Evolutionary conservation across 1,140 invertebrate species (phyloP).

Genomic region (Colletes latitarsis): DNA sequence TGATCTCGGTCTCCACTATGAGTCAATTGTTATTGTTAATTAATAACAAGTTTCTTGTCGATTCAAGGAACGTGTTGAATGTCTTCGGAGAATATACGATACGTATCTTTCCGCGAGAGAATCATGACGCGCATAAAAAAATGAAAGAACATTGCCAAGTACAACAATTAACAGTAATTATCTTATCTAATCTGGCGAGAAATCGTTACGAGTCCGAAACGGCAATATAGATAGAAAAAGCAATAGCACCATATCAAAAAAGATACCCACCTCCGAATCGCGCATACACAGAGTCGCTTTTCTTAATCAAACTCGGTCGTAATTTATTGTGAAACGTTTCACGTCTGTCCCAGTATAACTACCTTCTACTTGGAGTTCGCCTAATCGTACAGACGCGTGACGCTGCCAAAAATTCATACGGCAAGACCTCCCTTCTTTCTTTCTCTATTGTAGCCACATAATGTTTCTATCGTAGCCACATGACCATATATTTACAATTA

Average conservation of each 20-base stretch:
- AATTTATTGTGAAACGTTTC: neutral
- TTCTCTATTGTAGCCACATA: neutral
- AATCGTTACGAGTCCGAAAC: slow-evolving; percentile 15
- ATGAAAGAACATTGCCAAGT: neutral
- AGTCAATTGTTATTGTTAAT: too few relatives aligned
- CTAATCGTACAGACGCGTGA: too few relatives aligned
- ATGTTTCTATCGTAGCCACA: neutral
- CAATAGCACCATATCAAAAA: slow-evolving; percentile 8
- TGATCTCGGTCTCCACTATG: too few relatives aligned
- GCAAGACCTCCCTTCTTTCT: neutral
- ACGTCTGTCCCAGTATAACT: too few relatives aligned
- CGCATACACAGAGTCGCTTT: neutral
- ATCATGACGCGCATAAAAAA: neutral
- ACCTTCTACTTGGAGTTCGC: too few relatives aligned
- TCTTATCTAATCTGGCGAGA: slow-evolving; percentile 33
- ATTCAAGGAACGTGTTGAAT: too few relatives aligned
- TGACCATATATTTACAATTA: too few relatives aligned
- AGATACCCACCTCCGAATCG: slow-evolving; percentile 16
- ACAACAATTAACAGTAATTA: slow-evolving; percentile 25
- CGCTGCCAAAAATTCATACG: neutral
- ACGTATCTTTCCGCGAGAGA: neutral
- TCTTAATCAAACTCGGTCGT: neutral
- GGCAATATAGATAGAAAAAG: too few relatives aligned
- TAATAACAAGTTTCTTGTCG: too few relatives aligned
- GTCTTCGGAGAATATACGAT: too few relatives aligned